Base-by-base conservation (phyloP, 2,113 vertebrate genomes). In the Amblyornis subalaris region DNA sequence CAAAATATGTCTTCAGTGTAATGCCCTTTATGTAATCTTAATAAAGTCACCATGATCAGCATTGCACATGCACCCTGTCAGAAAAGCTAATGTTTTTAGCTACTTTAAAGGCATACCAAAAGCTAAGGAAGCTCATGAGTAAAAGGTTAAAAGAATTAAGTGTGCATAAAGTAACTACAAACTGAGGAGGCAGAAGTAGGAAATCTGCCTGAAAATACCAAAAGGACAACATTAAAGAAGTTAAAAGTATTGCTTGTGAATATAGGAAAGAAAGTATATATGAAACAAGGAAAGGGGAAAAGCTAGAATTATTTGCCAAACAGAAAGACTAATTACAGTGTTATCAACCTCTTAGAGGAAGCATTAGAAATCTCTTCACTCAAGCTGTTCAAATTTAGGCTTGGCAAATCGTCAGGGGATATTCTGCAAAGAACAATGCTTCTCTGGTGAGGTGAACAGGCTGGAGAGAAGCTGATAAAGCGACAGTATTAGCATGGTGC, bases 401-500 rank as follows among this genome's bases (percentile, higher is more conserved):
- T 76, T 94, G 91, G 91, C 91, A 89, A 75, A 92, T 71, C 7
- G 1, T 91, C 81, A 54, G 77, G 77, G 62, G 74, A 91, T 87
- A 74, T 86, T 94, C 76, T 79, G 78, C 38, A 66, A 36, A 79
- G 93, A 95, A 95, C 93, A 94, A 94, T 93, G 84, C 45, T 87
- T 42, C 89, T 88, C 65, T 90, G 92, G 92, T 71, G 83, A 93
- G 89, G 87, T 89, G 93, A 95, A 72, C 81, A 57, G 58, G 87
- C 96, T 94, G 96, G 77, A 87, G 70, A 67, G 91, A 21, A 72
- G 84, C 93, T 94, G 95, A 96, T 95, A 96, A 94, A 96, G 85
- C 5, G 1, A 45, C 70, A 36, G 66, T 35, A 64, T 95, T 94
- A 96, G 75, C 58, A 20, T 31, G 58, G 70, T 53, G 38, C 84